These are phyloP conservation scores for Drosophila santomea DNA, from an alignment of 1,140 invertebrate species.

Conservation along the genomic window DNA sequence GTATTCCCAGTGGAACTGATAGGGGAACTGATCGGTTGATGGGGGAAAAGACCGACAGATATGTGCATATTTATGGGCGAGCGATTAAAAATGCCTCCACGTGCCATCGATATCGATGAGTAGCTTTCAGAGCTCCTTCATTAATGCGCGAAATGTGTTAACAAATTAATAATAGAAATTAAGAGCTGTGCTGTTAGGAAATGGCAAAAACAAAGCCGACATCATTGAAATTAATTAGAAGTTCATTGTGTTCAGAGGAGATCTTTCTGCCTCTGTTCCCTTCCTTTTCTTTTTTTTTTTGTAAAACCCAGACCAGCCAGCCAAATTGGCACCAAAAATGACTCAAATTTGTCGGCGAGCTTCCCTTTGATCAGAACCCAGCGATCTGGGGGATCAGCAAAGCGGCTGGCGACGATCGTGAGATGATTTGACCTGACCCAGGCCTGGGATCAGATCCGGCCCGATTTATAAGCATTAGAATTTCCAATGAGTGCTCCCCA, in stretches of 20 bases:
- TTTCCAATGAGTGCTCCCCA: conserved; percentile 42
- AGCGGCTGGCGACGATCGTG: conserved; percentile 23
- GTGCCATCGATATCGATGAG: conserved; percentile 61
- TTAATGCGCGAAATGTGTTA: conserved; percentile 73
- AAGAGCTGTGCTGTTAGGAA: conserved; percentile 28
- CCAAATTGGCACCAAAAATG: conserved; percentile 51
- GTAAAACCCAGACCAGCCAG: conserved; percentile 30
- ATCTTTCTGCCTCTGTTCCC: conserved; percentile 20
- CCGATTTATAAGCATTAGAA: conserved; percentile 38
- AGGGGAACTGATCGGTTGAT: neutral
- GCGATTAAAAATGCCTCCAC: conserved; percentile 59
- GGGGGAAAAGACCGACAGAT: conserved; percentile 15
- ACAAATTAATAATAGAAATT: conserved; percentile 76
- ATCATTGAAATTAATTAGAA: conserved; percentile 67
- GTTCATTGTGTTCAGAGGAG: conserved; percentile 53
- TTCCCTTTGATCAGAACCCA: conserved; percentile 30
- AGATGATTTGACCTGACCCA: conserved; percentile 40
- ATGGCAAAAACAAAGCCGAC: conserved; percentile 28
- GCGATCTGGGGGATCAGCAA: neutral
- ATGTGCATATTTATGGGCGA: conserved; percentile 72
- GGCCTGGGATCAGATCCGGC: conserved; percentile 29
- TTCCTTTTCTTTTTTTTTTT: neutral
- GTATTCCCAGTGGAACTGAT: conserved; percentile 26
- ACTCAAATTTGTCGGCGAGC: conserved; percentile 49
- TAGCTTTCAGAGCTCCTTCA: conserved; percentile 31